Evolutionary conservation across 1,140 invertebrate species (phyloP).

Genomic region (Prorops nasuta): DNA sequence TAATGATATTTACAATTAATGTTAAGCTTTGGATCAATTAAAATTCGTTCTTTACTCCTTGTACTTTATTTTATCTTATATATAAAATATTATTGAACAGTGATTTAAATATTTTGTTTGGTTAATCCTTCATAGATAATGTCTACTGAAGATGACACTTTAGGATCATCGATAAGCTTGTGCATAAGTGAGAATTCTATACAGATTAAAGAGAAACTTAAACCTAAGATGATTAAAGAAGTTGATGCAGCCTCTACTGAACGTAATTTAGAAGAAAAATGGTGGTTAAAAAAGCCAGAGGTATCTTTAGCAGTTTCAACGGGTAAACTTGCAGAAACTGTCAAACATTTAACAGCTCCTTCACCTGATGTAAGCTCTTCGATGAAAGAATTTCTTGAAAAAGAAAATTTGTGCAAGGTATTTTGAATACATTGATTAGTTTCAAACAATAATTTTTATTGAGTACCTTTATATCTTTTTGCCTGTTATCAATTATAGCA

Average conservation of each 20-base stretch:
- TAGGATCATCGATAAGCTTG: slow-evolving; percentile 39
- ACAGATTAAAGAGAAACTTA: slow-evolving; percentile 34
- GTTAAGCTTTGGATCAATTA: too few species aligned
- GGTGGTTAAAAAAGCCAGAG: slow-evolving; percentile 42
- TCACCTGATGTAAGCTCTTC: slow-evolving; percentile 43
- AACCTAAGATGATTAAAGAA: slow-evolving; percentile 18
- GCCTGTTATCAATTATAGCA: slow-evolving; percentile 31
- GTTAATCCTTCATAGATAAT: slow-evolving; percentile 21
- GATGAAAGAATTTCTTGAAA: slow-evolving; percentile 47
- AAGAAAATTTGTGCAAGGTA: slow-evolving; percentile 51
- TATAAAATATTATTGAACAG: not conserved
- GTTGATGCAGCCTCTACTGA: slow-evolving; percentile 3
- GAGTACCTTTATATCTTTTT: slow-evolving; percentile 6
- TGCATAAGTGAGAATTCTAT: slow-evolving; percentile 41
- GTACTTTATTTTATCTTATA: too few species aligned
- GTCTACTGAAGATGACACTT: slow-evolving; percentile 35
- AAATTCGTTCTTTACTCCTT: too few species aligned
- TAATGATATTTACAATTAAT: too few species aligned
- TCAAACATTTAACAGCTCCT: slow-evolving; percentile 21
- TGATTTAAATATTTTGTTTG: not conserved
- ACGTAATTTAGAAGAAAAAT: slow-evolving; percentile 31
- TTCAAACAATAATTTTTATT: not conserved
- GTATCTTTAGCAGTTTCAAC: slow-evolving; percentile 22
- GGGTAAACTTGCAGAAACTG: slow-evolving; percentile 21
- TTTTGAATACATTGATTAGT: slow-evolving; percentile 8